Base-by-base conservation (phyloP, 2,888 invertebrate species). In the Conops quadrifasciatus region DNA sequence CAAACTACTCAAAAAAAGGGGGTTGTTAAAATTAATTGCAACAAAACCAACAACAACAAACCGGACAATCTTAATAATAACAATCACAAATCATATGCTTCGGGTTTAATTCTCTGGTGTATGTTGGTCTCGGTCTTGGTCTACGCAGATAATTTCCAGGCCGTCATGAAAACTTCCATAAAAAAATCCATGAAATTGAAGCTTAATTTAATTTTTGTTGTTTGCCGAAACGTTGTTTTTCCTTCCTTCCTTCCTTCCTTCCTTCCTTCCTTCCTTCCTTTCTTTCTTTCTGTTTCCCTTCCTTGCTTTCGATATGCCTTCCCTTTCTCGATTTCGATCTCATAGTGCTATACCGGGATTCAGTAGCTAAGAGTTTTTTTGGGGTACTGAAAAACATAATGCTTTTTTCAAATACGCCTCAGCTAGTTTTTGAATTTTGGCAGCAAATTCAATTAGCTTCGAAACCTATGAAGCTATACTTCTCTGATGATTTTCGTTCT, bases 71-170 rank as follows among this genome's bases (percentile, higher is more conserved):
- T 49, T 62, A 62, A 56, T 59, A 59, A 59, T 49, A 68, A 62
- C 43, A 58, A 68, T 19, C 68, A 68, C 68, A 68, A 68, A 68
- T 68, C 68, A 68, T 68, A 68, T 68, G 68, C 49, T 68, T 62
- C 68, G 51, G 36, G 68, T 68, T 68, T 68, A 51, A 68, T 60
- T 62, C 68, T 68, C 68, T 51, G 24, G 68, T 15, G 51, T 30
- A 51, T 36, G 4, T 36, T 9, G 9, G n/a, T n/a, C n/a, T n/a
- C n/a, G n/a, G n/a, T n/a, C n/a, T n/a, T n/a, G n/a, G n/a, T n/a
- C 36, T 9, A 36, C 36, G 36, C 4, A 7, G 36, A n/a, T 4
- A 36, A 36, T 9, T 7, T 36, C 36, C 36, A 4, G 36, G 36
- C 4, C 9, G 9, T 36, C 36, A 9, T 9, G 9, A 7, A 36